Evolutionary conservation across 2,888 invertebrate species (phyloP).

Genomic region (Gnatocerus cornutus): DNA sequence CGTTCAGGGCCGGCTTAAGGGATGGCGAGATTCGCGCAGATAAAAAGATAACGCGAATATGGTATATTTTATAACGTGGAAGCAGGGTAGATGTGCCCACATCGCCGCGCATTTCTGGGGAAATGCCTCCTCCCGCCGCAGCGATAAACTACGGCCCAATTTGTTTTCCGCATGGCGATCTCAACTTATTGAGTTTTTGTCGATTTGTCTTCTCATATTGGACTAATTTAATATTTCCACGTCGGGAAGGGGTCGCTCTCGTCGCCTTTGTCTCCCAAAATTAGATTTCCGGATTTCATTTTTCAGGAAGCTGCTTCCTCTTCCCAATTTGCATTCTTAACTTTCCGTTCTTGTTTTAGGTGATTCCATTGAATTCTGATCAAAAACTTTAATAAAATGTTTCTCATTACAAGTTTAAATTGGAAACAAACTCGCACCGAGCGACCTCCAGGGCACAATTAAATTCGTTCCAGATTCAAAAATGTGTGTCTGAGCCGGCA

Average conservation of each 20-base stretch:
- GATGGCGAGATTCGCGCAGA: neutral
- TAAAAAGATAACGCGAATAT: slow-evolving; percentile 13
- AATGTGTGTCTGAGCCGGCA: slow-evolving; percentile 13
- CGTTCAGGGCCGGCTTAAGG: slow-evolving; percentile 20
- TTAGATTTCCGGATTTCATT: slow-evolving; percentile 56
- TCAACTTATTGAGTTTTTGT: slow-evolving; percentile 54
- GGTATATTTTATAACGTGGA: neutral
- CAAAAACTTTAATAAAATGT: slow-evolving; percentile 55
- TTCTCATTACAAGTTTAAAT: slow-evolving; percentile 55
- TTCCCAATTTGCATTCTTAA: slow-evolving; percentile 56
- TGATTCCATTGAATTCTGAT: slow-evolving; percentile 54
- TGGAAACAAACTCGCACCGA: slow-evolving; percentile 52
- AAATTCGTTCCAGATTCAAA: slow-evolving; percentile 41
- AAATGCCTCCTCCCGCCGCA: slow-evolving; percentile 32
- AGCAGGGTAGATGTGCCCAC: too few species aligned
- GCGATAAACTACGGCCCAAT: slow-evolving; percentile 51
- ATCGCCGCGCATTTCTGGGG: too few species aligned
- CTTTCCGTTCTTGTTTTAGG: slow-evolving; percentile 49
- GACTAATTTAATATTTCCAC: slow-evolving; percentile 55
- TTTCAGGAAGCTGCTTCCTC: slow-evolving; percentile 52
- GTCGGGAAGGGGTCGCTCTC: slow-evolving; percentile 35
- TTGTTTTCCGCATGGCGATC: slow-evolving; percentile 56
- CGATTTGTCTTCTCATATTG: slow-evolving; percentile 55
- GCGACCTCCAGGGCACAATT: slow-evolving; percentile 37
- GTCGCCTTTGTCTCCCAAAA: slow-evolving; percentile 52